Evolutionary conservation across 2,888 invertebrate species (phyloP), one percentile per base, ranked within the genome.

Genomic region (Aphrophora alni): DNA sequence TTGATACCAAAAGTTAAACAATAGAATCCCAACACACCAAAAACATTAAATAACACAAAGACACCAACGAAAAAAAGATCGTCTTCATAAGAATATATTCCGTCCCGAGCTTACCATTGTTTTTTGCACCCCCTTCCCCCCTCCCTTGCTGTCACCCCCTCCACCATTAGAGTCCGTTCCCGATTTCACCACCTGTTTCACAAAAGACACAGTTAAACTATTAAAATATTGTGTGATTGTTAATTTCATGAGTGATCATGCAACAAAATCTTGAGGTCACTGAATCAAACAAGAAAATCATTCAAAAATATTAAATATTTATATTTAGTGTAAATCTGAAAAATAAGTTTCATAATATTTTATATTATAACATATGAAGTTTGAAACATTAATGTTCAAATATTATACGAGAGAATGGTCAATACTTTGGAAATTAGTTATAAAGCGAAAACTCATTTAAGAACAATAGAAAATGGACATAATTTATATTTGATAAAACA

Each of bases 31-130:
- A 14, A 75, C 25, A 26, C 33, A 38, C 21, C 3, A 73, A 10
- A 33, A 25, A 24, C 38, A 38, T 14, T 2, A 26, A 33, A 33
- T 5, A 44, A 44, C 17, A 51, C 79, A 80, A 81, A 71, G 78
- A 75, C 21, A 82, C 75, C 68, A 87, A 86, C 14, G 24, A 21
- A 71, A 70, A 71, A 38, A 24, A 38, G 24, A 78, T 38, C n/a
- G n/a, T 27, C 5, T 28, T 14, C 38, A 78, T 72, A 78, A 33
- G 33, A 44, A 78, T 25, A n/a, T 21, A 73, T 33, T n/a, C n/a
- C 17, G 77, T n/a, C 71, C 27, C 71, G 51, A 38, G 75, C 78
- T 79, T 79, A 79, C 78, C 78, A 33, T 59, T 59, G 59, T 59
- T 21, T 59, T 59, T 59, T 59, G 33, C 68, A 68, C 74, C 73